A percentile compares a stretch with the other conserved stretches of the same genome.
These are phyloP conservation scores for Notechis scutatus DNA, from an alignment of 2,113 vertebrate species.

Conservation along the genomic window DNA sequence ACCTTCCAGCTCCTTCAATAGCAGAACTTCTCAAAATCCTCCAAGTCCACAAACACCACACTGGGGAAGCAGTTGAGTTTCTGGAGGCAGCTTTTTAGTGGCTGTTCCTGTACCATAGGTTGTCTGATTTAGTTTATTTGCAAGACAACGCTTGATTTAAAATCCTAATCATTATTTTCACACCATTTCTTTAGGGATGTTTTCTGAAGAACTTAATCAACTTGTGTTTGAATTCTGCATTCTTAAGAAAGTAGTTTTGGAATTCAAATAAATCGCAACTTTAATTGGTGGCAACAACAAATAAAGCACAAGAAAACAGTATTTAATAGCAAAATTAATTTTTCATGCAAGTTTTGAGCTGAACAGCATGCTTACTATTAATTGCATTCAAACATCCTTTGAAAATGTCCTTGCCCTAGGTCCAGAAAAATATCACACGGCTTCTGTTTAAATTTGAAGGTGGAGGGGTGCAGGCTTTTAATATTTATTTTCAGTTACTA, in stretches of 20 bases:
- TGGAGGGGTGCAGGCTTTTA: background rate
- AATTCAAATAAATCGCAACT: background rate
- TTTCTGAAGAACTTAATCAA: background rate
- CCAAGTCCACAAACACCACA: background rate
- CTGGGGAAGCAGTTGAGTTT: background rate
- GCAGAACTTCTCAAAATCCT: background rate
- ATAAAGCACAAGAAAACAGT: background rate
- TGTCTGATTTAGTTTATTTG: background rate
- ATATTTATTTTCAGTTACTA: background rate
- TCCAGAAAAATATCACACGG: background rate
- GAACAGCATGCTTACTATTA: background rate
- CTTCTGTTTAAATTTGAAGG: background rate
- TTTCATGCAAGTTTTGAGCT: background rate
- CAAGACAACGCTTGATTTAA: background rate
- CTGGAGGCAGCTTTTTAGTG: background rate
- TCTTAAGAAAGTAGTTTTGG: background rate
- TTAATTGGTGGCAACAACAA: background rate
- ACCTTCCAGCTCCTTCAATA: background rate
- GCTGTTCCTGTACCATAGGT: background rate
- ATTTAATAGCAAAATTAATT: background rate
- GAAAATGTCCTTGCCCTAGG: no score
- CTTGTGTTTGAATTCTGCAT: background rate
- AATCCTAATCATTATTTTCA: background rate
- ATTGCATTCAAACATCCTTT: background rate
- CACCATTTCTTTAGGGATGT: background rate